Evolutionary conservation across 2,797 vertebrate species (phyloP).

Genomic region (Acipenser oxyrinchus): DNA sequence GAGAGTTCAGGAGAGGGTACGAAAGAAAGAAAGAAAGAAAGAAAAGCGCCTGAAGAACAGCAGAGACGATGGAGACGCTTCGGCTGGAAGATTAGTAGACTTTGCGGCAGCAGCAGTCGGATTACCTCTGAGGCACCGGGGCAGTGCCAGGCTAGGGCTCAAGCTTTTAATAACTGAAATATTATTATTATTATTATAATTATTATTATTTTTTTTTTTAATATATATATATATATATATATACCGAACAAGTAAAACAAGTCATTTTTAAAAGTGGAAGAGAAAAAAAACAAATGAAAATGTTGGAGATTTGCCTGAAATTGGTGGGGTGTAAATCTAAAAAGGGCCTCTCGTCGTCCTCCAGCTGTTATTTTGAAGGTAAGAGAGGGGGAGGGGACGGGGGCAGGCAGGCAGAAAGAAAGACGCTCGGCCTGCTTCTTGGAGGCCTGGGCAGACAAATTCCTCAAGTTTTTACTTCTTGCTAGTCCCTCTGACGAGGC

Average conservation of each 20-base stretch:
- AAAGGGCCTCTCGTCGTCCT: conserved; percentile 92
- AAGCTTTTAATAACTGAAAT: background rate
- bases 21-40: conserved; percentile 33
- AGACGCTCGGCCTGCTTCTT: background rate
- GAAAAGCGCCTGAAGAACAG: conserved; percentile 28
- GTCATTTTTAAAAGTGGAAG: conserved; percentile 38
- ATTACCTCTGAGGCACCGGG: conserved; percentile 29
- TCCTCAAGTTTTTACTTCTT: background rate
- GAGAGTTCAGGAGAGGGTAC: conserved; percentile 16
- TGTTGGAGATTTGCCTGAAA: conserved; percentile 99
- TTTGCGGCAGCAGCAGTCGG: conserved; percentile 21
- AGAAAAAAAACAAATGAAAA: conserved; percentile 80
- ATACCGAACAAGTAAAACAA: conserved; percentile 22
- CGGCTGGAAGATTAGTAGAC: conserved; percentile 48
- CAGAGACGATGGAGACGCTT: conserved; percentile 50
- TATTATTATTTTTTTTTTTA: conserved; percentile 9
- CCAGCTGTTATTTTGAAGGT: conserved; percentile 98
- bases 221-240: conserved; percentile 1
- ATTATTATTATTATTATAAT: background rate
- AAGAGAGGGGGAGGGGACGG: conserved; percentile 39
- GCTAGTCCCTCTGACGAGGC: conserved; percentile 19
- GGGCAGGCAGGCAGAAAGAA: background rate
- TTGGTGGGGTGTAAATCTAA: conserved; percentile 98
- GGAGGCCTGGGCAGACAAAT: conserved; percentile 5
- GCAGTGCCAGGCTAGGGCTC: conserved; percentile 1